A percentile compares a stretch with the other conserved stretches of the same genome.
Evolutionary conservation across 2,797 vertebrate species (phyloP).

Genomic region (Tragopan temminckii): DNA sequence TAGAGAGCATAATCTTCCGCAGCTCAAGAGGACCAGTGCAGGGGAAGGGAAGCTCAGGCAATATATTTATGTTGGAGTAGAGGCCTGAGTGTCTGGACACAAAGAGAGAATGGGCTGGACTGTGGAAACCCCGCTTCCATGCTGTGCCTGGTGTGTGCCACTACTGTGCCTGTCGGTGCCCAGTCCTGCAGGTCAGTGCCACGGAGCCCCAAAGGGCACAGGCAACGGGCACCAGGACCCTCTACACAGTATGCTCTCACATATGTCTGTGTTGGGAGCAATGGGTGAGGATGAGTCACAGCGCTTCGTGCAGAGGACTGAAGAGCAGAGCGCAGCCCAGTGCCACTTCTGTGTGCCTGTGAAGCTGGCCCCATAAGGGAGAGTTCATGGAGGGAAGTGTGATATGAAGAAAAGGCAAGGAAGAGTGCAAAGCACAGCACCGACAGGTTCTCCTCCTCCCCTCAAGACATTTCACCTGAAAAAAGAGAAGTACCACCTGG

Average conservation of each 20-base stretch:
- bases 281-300: neutral
- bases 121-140: neutral
- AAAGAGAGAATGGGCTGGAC: neutral
- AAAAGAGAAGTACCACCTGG: slow-evolving; percentile 64
- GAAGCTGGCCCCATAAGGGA: neutral
- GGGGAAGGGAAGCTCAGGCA: slow-evolving; percentile 27
- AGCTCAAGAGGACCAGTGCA: slow-evolving; percentile 62
- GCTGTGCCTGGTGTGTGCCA: neutral
- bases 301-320: neutral
- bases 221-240: neutral
- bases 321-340: neutral
- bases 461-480: slow-evolving; percentile 50
- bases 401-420: slow-evolving; percentile 7
- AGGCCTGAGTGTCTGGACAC: slow-evolving; percentile 28
- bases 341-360: fast-evolving
- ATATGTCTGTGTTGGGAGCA: neutral
- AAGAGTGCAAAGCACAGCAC: neutral
- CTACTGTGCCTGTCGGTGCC: neutral
- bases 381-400: neutral
- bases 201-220: neutral
- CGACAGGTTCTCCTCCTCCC: slow-evolving; percentile 45
- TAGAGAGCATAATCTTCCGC: slow-evolving; percentile 69
- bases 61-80: slow-evolving; percentile 62
- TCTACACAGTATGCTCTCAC: neutral
- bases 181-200: neutral